Evolutionary conservation across 2,888 invertebrate species (phyloP).

Genomic region (Philonicus albiceps): DNA sequence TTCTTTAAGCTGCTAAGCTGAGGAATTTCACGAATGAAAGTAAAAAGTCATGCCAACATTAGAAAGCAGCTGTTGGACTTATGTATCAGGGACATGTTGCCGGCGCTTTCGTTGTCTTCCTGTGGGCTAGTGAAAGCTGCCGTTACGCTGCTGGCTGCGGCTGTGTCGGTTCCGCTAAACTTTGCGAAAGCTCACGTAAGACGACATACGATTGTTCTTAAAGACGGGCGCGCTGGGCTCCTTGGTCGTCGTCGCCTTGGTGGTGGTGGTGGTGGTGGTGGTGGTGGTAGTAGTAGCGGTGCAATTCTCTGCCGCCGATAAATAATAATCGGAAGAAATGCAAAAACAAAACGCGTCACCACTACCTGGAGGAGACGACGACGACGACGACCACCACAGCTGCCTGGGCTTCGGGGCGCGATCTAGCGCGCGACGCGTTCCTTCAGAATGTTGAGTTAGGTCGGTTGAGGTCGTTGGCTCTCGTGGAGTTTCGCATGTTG

Average conservation of each 20-base stretch:
- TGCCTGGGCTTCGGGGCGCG: neutral
- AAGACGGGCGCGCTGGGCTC: neutral
- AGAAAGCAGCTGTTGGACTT: conserved; percentile 2
- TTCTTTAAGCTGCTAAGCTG: neutral
- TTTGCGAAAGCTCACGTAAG: conserved; percentile 23
- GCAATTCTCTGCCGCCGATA: neutral
- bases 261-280: neutral
- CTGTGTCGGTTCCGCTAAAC: conserved; percentile 18
- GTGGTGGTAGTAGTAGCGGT: neutral
- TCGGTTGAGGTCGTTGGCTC: conserved; percentile 51
- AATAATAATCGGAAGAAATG: conserved; percentile 39
- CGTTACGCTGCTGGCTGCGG: neutral
- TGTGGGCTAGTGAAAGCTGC: neutral
- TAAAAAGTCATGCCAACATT: conserved; percentile 1
- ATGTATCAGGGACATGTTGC: neutral
- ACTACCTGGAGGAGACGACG: neutral
- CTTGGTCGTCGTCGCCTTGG: neutral
- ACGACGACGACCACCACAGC: neutral
- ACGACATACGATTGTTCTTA: neutral
- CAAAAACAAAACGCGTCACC: conserved; percentile 25
- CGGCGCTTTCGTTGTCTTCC: neutral
- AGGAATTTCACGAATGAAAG: conserved; percentile 14
- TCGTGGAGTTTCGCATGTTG: conserved; percentile 41
- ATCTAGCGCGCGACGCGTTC: neutral
- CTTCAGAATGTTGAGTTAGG: conserved; percentile 50